A percentile compares a stretch with the other conserved stretches of the same genome.
phyloP scores from a whole-genome alignment of 2,797 vertebrate genomes.

The Gouania willdenowi region DNA sequence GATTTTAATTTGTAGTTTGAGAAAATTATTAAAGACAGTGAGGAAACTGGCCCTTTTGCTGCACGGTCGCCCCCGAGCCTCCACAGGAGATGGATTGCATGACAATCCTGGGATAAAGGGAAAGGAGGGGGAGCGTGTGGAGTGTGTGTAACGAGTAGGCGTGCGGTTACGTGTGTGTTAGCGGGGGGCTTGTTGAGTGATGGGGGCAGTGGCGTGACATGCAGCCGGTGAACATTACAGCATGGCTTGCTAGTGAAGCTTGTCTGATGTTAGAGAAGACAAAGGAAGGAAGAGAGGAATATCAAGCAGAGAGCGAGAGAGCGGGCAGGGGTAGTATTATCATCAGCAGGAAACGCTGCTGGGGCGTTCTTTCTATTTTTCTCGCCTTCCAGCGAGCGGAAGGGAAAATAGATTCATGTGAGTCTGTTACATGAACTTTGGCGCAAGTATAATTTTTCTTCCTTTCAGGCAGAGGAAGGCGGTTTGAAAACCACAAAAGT shows the following conservation, averaged over 20 bases:
- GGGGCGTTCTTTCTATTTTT: conserved; percentile 30
- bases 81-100: conserved; percentile 32
- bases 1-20: conserved; percentile 8
- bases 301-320: conserved; percentile 4
- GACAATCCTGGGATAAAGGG: conserved; percentile 20
- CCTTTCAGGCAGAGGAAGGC: conserved; percentile 30
- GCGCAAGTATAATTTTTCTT: conserved; percentile 34
- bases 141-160: background rate
- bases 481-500: conserved; percentile 43
- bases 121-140: conserved; percentile 8
- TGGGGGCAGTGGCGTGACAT: conserved; percentile 33
- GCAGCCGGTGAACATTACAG: conserved; percentile 34
- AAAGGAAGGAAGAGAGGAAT: background rate
- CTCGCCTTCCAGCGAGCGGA: conserved; percentile 16
- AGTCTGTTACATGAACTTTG: conserved; percentile 42
- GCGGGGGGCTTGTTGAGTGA: conserved; percentile 17
- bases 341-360: conserved; percentile 43
- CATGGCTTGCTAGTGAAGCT: conserved; percentile 25
- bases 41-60: conserved; percentile 19
- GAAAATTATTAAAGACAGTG: conserved; percentile 26
- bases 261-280: conserved; percentile 40
- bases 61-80: background rate
- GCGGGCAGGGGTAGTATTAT: conserved; percentile 14
- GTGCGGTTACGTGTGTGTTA: conserved; percentile 1
- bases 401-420: conserved; percentile 11